phyloP scores from a whole-genome alignment of 2,113 vertebrate species.

The Bothrops jararaca region DNA sequence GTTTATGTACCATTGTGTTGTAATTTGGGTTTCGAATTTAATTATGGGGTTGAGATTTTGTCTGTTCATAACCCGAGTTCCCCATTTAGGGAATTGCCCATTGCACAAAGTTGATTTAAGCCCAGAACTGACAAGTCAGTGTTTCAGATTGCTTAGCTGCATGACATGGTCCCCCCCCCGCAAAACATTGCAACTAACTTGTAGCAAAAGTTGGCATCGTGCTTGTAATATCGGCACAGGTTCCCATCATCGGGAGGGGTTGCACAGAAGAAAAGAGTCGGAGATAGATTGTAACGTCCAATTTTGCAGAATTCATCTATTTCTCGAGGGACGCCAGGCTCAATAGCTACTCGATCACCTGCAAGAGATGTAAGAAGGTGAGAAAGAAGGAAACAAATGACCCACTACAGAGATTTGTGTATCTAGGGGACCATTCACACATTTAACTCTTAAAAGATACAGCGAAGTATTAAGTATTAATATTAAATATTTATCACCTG shows the following conservation, averaged over 20 bases:
- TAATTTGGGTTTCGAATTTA: neutral
- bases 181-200: conserved; percentile 76
- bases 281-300: conserved; percentile 91
- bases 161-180: neutral
- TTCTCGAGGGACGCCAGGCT: conserved; percentile 86
- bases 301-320: conserved; percentile 87
- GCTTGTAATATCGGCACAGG: conserved; percentile 88
- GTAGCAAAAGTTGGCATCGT: conserved; percentile 91
- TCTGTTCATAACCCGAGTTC: neutral
- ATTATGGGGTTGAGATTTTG: neutral
- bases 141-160: neutral
- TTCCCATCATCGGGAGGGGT: conserved; percentile 92
- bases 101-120: neutral
- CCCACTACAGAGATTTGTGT: accelerated
- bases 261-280: conserved; percentile 91
- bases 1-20: neutral
- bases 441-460: neutral
- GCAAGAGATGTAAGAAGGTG: neutral
- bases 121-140: neutral
- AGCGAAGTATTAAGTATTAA: neutral
- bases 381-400: neutral
- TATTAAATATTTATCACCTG: neutral
- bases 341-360: conserved; percentile 94
- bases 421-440: neutral
- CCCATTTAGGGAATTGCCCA: neutral